These are phyloP conservation scores for Caenorhabditis virilis DNA, from an alignment of 2,888 invertebrate genomes.

Conservation along the genomic window DNA sequence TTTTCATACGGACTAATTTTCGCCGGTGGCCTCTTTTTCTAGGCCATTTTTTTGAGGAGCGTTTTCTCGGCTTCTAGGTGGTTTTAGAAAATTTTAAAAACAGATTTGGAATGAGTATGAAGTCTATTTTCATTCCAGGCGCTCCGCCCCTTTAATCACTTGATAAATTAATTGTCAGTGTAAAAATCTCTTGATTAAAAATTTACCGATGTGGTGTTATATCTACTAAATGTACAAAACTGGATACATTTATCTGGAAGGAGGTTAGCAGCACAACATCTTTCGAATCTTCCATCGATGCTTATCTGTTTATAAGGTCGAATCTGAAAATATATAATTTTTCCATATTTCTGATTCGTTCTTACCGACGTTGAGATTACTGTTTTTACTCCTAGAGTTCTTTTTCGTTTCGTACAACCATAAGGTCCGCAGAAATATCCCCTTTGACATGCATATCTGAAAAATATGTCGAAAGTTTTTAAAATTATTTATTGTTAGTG, in stretches of 20 bases:
- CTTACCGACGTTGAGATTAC: neutral
- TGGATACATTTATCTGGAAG: neutral
- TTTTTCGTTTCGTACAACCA: neutral
- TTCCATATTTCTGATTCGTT: neutral
- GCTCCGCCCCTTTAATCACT: no score
- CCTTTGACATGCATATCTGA: neutral
- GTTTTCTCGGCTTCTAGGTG: no score
- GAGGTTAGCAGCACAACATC: neutral
- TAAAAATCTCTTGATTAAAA: neutral
- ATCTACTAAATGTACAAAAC: neutral
- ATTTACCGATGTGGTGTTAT: neutral
- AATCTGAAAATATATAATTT: no score
- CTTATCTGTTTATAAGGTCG: no score
- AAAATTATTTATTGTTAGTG: no score
- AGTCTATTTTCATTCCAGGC: no score
- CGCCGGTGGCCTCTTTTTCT: no score
- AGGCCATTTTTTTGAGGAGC: no score
- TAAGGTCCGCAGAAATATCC: conserved; percentile 4
- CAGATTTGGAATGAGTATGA: no score
- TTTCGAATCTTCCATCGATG: neutral
- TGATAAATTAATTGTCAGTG: neutral
- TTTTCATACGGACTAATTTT: no score
- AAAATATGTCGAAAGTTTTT: no score
- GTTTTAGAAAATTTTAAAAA: no score
- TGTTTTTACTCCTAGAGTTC: neutral